phyloP scores from a whole-genome alignment of 2,113 vertebrate genomes.

The Pelmatolapia mariae region DNA sequence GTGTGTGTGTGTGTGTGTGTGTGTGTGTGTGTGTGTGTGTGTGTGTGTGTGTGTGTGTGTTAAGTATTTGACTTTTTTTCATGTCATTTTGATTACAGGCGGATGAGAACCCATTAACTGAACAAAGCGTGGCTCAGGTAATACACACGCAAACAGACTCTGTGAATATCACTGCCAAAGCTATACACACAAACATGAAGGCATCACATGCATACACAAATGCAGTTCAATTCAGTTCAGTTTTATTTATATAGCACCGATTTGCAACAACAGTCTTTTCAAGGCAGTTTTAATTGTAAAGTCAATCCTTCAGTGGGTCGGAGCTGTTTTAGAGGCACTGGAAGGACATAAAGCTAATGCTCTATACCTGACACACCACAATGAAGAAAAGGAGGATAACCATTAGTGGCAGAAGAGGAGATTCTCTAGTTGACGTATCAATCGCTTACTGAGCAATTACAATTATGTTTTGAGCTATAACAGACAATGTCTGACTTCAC shows the following conservation, averaged over 20 bases:
- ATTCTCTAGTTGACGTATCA: neutral
- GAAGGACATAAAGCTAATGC: neutral
- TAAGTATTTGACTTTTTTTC: neutral
- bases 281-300: neutral
- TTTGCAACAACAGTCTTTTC: neutral
- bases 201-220: neutral
- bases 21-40: neutral
- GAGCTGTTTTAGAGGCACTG: neutral
- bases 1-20: neutral
- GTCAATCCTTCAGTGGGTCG: neutral
- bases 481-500: neutral
- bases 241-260: neutral
- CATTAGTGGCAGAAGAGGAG: neutral
- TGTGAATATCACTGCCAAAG: neutral
- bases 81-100: conserved; percentile 54
- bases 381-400: neutral
- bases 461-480: neutral
- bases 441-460: neutral
- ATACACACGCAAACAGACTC: neutral
- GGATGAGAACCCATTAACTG: conserved; percentile 73
- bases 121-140: conserved; percentile 82
- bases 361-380: neutral
- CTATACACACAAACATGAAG: neutral
- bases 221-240: neutral
- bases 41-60: neutral